Conservation (phyloP, 1,140 invertebrate species). For the Bombus ignitus region DNA sequence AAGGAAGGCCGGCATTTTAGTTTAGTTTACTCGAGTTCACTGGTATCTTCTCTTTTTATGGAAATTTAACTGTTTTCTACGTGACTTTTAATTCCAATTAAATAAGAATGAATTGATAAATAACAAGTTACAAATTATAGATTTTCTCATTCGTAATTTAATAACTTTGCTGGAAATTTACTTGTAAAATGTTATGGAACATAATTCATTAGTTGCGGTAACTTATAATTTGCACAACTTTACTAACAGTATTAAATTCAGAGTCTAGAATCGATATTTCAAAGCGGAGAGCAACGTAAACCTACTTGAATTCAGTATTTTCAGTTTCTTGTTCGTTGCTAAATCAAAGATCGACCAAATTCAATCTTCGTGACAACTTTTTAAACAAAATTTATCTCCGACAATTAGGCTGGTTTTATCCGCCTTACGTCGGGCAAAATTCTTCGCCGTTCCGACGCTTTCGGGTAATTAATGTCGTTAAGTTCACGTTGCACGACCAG, state of each 20-base stretch:
- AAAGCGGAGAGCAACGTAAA: background rate
- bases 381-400: background rate
- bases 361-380: background rate
- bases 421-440: background rate
- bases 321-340: background rate
- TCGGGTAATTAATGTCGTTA: constrained; percentile 4
- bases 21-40: no score
- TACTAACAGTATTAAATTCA: background rate
- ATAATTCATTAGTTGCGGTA: no score
- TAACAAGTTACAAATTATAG: no score
- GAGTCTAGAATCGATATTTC: background rate
- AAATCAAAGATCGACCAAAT: constrained; percentile 43
- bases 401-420: background rate
- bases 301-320: background rate
- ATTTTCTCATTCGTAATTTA: no score
- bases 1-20: no score
- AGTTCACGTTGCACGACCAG: background rate
- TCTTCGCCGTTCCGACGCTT: background rate
- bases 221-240: background rate
- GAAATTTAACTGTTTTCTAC: no score
- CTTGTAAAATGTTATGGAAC: no score
- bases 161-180: no score
- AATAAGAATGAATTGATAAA: no score
- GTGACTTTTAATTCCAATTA: no score
- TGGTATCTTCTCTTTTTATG: no score